phyloP scores from a whole-genome alignment of 2,888 invertebrate species.

The Acholoe squamosa region DNA sequence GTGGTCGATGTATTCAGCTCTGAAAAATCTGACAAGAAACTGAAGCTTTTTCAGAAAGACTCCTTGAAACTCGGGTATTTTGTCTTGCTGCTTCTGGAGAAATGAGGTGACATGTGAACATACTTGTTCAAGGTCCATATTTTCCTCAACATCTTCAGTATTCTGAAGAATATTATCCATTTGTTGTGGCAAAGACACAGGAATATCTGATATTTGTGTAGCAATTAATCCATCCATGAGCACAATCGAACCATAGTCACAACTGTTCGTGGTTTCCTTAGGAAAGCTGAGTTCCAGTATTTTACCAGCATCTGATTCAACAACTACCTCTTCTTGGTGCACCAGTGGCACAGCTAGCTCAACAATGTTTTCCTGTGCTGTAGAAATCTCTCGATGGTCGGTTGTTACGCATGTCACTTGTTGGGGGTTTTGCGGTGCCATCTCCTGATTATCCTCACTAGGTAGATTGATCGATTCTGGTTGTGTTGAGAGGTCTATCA shows the following conservation, averaged over 20 bases:
- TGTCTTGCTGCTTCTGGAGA: neutral
- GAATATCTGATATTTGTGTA: neutral
- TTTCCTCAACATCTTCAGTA: neutral
- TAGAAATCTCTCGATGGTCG: too few relatives aligned
- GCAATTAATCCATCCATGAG: neutral
- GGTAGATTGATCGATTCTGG: neutral
- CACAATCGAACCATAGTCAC: neutral
- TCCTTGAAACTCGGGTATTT: neutral
- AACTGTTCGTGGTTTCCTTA: too few relatives aligned
- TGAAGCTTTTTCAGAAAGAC: neutral
- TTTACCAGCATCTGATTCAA: too few relatives aligned
- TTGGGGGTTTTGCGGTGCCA: neutral
- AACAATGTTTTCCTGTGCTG: too few relatives aligned
- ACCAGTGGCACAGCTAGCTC: too few relatives aligned
- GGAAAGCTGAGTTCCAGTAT: too few relatives aligned
- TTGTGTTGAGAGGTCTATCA: neutral
- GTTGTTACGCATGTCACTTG: neutral
- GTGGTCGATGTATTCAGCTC: slow-evolving; percentile 43
- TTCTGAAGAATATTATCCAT: neutral
- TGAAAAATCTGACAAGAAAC: slow-evolving; percentile 36
- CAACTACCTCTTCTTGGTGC: too few relatives aligned
- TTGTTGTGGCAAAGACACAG: neutral
- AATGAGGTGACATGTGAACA: neutral
- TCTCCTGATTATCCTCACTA: neutral
- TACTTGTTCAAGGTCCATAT: neutral